Evolutionary conservation across 2,797 vertebrate species (phyloP).

Genomic region (Channa striata): DNA sequence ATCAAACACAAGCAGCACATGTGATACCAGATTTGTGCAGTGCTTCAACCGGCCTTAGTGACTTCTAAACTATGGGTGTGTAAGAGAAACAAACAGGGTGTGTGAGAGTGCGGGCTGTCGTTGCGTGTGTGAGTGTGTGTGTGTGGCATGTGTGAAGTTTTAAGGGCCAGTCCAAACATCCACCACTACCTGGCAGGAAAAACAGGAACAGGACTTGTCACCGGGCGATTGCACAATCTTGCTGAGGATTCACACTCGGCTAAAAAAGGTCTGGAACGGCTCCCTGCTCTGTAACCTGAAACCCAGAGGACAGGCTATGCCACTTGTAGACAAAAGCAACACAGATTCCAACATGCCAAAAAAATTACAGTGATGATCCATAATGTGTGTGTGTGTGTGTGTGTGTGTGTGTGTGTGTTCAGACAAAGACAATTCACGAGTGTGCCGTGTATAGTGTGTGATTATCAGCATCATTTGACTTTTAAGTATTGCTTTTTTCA

Average conservation of each 20-base stretch:
- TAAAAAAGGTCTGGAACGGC: slow-evolving; percentile 60
- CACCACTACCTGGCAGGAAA: slow-evolving; percentile 85
- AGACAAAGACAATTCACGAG: not conserved
- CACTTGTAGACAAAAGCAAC: slow-evolving; percentile 31
- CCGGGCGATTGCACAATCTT: slow-evolving; percentile 78
- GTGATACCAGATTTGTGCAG: slow-evolving; percentile 37
- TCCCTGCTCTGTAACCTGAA: slow-evolving; percentile 57
- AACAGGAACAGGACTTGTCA: slow-evolving; percentile 85
- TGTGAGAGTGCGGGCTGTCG: slow-evolving; percentile 29
- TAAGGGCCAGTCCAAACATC: slow-evolving; percentile 81
- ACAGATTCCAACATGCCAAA: not conserved
- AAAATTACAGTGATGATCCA: not conserved
- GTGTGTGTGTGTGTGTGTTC: no score
- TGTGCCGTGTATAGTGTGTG: not conserved
- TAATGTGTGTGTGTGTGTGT: no score
- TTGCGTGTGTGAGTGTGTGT: slow-evolving; percentile 17
- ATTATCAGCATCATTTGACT: no score
- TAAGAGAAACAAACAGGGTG: slow-evolving; percentile 54
- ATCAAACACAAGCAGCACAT: slow-evolving; percentile 10
- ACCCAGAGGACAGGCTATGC: slow-evolving; percentile 41
- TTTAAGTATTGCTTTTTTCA: not conserved
- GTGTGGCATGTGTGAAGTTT: slow-evolving; percentile 52
- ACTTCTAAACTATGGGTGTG: slow-evolving; percentile 63
- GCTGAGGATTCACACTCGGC: slow-evolving; percentile 67
- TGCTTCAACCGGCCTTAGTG: slow-evolving; percentile 20